These are phyloP conservation scores for Allygus modestus DNA, from an alignment of 2,888 invertebrate species.

Conservation along the genomic window DNA sequence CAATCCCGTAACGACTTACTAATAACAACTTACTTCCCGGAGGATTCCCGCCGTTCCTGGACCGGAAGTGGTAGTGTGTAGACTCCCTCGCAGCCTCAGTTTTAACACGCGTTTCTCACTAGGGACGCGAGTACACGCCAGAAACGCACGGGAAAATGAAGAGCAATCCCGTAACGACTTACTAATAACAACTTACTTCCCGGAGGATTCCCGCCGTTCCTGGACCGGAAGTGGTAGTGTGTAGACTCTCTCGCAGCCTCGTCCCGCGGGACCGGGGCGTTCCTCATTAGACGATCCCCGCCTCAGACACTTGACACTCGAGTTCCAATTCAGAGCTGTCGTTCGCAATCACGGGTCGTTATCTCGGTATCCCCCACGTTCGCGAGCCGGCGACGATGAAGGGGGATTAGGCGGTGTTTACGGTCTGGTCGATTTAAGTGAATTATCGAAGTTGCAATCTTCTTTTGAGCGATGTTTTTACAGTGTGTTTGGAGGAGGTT, in stretches of 20 bases:
- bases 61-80: neutral
- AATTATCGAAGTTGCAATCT: no score
- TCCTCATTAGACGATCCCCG: slow-evolving; percentile 23
- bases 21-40: neutral
- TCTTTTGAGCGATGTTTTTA: no score
- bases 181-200: neutral
- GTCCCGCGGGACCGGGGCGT: slow-evolving; percentile 26
- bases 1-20: neutral
- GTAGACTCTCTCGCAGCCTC: neutral
- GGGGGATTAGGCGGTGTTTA: neutral
- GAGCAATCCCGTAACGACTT: neutral
- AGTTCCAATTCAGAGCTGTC: slow-evolving; percentile 9
- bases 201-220: neutral
- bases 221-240: neutral
- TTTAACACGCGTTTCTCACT: no score
- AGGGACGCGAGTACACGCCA: no score
- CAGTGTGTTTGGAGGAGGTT: no score
- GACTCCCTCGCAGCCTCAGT: neutral
- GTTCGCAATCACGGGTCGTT: slow-evolving; percentile 31
- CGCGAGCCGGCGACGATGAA: neutral
- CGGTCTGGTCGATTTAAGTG: no score
- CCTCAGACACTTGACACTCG: slow-evolving; percentile 34
- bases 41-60: neutral
- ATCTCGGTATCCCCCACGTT: neutral
- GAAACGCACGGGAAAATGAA: neutral